Conservation (phyloP, 2,888 invertebrate genomes). For the Fragum fragum region DNA sequence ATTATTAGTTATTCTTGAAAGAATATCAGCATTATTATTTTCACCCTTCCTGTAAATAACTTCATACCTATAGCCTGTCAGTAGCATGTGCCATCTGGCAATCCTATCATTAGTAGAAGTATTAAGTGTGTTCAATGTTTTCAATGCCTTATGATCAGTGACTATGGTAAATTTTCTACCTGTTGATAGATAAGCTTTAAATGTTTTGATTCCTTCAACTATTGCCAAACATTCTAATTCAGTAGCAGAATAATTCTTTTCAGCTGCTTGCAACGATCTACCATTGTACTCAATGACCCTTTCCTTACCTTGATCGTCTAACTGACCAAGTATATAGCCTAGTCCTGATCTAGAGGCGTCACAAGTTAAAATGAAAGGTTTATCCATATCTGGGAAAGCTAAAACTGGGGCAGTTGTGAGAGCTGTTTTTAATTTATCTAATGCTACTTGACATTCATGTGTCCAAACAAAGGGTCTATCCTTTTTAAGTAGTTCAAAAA, state of each 20-base stretch:
- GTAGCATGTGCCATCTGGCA: no score
- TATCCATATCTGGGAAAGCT: no score
- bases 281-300: conserved; percentile 58
- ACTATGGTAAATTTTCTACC: conserved; percentile 48
- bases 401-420: conserved; percentile 59
- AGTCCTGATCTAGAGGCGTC: conserved; percentile 60
- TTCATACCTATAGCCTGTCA: no score
- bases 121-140: conserved; percentile 30
- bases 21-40: conserved; percentile 49
- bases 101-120: conserved; percentile 44
- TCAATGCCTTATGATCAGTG: conserved; percentile 65
- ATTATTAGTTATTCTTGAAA: conserved; percentile 24
- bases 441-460: conserved; percentile 60
- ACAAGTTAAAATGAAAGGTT: conserved; percentile 60
- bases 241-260: no score
- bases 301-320: conserved; percentile 54
- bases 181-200: conserved; percentile 49
- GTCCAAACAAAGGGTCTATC: conserved; percentile 40
- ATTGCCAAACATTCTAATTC: no score
- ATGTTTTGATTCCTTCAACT: no score
- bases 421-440: conserved; percentile 53
- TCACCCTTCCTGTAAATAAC: conserved; percentile 37
- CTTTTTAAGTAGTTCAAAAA: conserved; percentile 49
- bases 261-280: conserved; percentile 87
- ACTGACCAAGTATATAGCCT: conserved; percentile 62